A percentile compares a stretch with the other conserved stretches of the same genome.
These are phyloP conservation scores for Drosophila elegans DNA, from an alignment of 1,140 invertebrate species.

Conservation along the genomic window DNA sequence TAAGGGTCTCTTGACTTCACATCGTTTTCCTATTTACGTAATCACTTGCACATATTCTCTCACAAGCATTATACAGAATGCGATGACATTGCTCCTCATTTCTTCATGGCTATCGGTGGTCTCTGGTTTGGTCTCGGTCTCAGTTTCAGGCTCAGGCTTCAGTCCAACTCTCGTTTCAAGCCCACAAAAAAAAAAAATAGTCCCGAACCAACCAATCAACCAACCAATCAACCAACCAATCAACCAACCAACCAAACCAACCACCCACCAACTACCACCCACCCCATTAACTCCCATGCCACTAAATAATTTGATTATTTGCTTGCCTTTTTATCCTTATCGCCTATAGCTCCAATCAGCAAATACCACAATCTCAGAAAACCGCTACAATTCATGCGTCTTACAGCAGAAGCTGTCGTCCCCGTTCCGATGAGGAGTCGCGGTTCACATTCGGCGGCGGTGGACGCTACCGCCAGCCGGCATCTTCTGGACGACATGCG, in stretches of 20 bases:
- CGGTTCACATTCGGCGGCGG: conserved; percentile 90
- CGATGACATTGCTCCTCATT: conserved; percentile 8
- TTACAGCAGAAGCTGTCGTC: conserved; percentile 85
- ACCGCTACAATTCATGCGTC: conserved; percentile 85
- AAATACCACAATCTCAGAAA: conserved; percentile 85
- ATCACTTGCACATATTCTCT: conserved; percentile 19
- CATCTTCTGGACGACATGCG: conserved; percentile 86
- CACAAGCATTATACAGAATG: conserved; percentile 23
- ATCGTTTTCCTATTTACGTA: conserved; percentile 16
- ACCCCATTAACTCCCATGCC: conserved; percentile 17
- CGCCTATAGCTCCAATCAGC: conserved; percentile 80
- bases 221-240: too few species aligned
- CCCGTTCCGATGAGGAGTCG: conserved; percentile 86
- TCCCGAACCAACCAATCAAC: too few species aligned
- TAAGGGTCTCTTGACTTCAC: conserved; percentile 29
- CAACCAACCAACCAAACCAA: too few species aligned
- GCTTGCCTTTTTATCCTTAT: conserved; percentile 38
- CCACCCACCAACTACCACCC: background rate
- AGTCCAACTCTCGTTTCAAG: background rate
- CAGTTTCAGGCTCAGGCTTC: conserved; percentile 7
- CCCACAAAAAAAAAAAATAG: too few species aligned
- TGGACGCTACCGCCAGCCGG: conserved; percentile 91
- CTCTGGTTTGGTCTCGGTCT: conserved; percentile 5
- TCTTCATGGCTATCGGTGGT: conserved; percentile 15
- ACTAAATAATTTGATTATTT: conserved; percentile 25